Evolutionary conservation across 1,140 invertebrate genomes (phyloP).

Genomic region (Drosophila murphyi): DNA sequence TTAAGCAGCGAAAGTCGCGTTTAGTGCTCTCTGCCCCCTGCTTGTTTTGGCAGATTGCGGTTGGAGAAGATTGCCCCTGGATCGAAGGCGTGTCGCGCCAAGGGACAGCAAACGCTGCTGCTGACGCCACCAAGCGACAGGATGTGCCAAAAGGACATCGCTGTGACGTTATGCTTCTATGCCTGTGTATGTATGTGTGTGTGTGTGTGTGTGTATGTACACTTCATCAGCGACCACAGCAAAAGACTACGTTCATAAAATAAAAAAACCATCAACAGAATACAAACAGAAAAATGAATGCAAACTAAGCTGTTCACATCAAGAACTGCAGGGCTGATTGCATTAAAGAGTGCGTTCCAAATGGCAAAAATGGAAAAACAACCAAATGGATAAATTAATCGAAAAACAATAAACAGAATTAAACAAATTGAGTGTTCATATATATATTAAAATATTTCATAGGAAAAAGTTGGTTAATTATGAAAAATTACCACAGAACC

Average conservation of each 20-base stretch:
- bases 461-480: no score
- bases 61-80: conserved; percentile 1
- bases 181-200: background rate
- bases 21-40: conserved; percentile 33
- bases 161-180: conserved; percentile 28
- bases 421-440: no score
- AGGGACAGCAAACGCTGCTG: conserved; percentile 42
- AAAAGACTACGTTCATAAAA: conserved; percentile 57
- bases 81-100: conserved; percentile 2
- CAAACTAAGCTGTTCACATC: conserved; percentile 21
- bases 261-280: conserved; percentile 26
- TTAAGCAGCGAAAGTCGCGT: conserved; percentile 77
- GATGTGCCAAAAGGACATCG: conserved; percentile 74
- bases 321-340: conserved; percentile 26
- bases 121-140: conserved; percentile 8
- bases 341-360: background rate
- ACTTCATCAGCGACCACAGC: conserved; percentile 77
- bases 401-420: background rate
- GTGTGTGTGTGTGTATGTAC: conserved; percentile 51
- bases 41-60: conserved; percentile 17
- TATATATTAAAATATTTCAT: no score
- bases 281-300: conserved; percentile 8
- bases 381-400: background rate
- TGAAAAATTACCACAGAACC: no score
- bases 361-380: background rate